Percentiles rank a stretch among this genome's conserved stretches.
phyloP scores from a whole-genome alignment of 2,888 invertebrate genomes.

The Drosophila kambysellisi region DNA sequence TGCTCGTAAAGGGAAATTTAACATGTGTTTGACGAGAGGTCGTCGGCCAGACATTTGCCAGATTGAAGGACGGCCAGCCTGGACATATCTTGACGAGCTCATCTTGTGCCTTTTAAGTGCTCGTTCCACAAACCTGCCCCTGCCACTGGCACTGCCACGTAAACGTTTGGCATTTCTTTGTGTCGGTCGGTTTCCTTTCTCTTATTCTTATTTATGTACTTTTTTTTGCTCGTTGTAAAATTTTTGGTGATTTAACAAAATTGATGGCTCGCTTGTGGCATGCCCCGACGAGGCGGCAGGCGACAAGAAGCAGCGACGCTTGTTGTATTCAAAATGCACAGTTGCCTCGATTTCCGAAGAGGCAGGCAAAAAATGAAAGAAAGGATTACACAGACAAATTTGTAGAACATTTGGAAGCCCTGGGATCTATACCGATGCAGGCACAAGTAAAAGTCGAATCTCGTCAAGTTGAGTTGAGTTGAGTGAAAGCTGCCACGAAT shows the following conservation, averaged over 20 bases:
- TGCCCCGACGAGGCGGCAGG: conserved; percentile 37
- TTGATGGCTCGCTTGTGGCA: conserved; percentile 70
- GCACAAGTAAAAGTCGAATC: conserved; percentile 34
- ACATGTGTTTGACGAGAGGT: conserved; percentile 60
- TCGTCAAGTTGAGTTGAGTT: conserved; percentile 15
- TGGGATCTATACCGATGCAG: conserved; percentile 24
- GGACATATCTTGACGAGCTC: conserved; percentile 70
- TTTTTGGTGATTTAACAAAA: conserved; percentile 75
- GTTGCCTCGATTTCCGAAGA: conserved; percentile 57
- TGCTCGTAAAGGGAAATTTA: conserved; percentile 52
- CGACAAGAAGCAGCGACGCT: conserved; percentile 5
- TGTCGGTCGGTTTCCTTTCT: conserved; percentile 13
- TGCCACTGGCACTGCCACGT: neutral
- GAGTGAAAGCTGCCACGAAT: conserved; percentile 33
- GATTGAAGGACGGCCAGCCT: conserved; percentile 13
- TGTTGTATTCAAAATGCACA: conserved; percentile 58
- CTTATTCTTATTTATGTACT: conserved; percentile 50
- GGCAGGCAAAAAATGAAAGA: conserved; percentile 13
- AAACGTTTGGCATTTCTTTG: conserved; percentile 12
- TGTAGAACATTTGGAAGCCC: conserved; percentile 20
- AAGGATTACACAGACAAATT: conserved; percentile 41
- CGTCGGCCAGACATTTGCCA: neutral
- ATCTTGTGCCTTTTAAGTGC: conserved; percentile 73
- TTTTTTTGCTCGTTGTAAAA: conserved; percentile 52
- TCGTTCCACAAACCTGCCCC: conserved; percentile 35